Evolutionary conservation across 2,113 vertebrate genomes (phyloP).

Genomic region (Pavo muticus): DNA sequence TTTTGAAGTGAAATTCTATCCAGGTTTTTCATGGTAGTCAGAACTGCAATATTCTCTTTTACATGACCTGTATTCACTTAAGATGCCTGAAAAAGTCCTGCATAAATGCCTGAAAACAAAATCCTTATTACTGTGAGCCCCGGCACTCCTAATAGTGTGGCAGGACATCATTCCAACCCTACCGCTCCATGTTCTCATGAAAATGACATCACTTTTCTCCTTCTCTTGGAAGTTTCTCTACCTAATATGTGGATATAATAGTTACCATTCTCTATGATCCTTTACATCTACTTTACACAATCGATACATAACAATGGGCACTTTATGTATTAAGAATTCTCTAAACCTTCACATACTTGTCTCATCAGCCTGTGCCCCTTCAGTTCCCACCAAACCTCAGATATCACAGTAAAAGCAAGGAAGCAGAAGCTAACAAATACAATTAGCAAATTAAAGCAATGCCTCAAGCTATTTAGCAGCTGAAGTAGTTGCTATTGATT

Average conservation of each 20-base stretch:
- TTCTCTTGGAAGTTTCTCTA: not conserved
- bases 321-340: not conserved
- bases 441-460: constrained; percentile 37
- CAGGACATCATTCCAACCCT: not conserved
- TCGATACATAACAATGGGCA: too few relatives aligned
- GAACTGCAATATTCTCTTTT: not conserved
- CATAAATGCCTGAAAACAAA: not conserved
- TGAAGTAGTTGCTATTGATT: constrained; percentile 36
- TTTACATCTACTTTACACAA: not conserved
- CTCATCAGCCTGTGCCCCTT: not conserved
- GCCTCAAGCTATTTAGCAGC: constrained; percentile 17
- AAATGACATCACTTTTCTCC: not conserved
- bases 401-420: not conserved
- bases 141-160: not conserved
- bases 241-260: not conserved
- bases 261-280: not conserved
- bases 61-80: not conserved
- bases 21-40: not conserved
- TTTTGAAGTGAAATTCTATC: not conserved
- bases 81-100: not conserved
- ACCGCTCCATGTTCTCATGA: accelerated
- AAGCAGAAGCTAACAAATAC: constrained; percentile 14
- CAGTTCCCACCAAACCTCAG: not conserved
- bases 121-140: not conserved
- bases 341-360: not conserved